Evolutionary conservation across 1,140 invertebrate genomes (phyloP).

Genomic region (Capitella teleta): DNA sequence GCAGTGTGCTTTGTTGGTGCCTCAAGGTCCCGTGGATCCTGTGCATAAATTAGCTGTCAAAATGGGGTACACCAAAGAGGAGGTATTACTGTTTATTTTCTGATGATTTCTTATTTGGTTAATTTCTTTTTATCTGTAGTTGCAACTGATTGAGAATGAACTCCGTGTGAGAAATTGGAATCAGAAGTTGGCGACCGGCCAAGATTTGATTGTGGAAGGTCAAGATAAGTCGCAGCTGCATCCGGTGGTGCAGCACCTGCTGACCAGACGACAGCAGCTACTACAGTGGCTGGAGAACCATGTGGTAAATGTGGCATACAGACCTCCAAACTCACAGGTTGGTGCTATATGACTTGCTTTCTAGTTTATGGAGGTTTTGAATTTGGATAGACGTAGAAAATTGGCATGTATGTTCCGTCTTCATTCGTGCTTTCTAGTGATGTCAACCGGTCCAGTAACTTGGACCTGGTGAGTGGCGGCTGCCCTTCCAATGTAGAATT

Average conservation of each 20-base stretch:
- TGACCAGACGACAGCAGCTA: slow-evolving; percentile 13
- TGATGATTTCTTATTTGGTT: neutral
- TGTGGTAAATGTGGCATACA: slow-evolving; percentile 19
- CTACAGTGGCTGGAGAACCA: slow-evolving; percentile 14
- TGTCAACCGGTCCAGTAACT: too few relatives aligned
- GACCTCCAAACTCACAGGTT: slow-evolving; percentile 26
- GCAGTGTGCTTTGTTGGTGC: slow-evolving; percentile 20
- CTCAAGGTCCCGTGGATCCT: slow-evolving; percentile 33
- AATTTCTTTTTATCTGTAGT: slow-evolving; percentile 2
- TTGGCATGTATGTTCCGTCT: too few relatives aligned
- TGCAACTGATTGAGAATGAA: slow-evolving; percentile 12
- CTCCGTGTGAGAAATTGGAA: slow-evolving; percentile 6
- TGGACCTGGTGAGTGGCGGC: too few relatives aligned
- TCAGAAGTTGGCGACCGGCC: slow-evolving; percentile 10
- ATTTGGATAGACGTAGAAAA: neutral
- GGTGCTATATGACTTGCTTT: neutral
- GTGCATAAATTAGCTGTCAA: slow-evolving; percentile 26
- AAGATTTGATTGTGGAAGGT: slow-evolving; percentile 3
- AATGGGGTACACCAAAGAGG: slow-evolving; percentile 20
- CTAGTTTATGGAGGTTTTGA: neutral
- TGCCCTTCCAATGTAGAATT: too few relatives aligned
- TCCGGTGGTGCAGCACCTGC: slow-evolving; percentile 18
- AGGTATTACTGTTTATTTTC: slow-evolving; percentile 15
- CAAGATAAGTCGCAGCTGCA: slow-evolving; percentile 13
- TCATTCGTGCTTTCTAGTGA: too few relatives aligned